These are phyloP conservation scores for Eciton burchellii DNA, from an alignment of 1,140 invertebrate genomes.

Conservation along the genomic window DNA sequence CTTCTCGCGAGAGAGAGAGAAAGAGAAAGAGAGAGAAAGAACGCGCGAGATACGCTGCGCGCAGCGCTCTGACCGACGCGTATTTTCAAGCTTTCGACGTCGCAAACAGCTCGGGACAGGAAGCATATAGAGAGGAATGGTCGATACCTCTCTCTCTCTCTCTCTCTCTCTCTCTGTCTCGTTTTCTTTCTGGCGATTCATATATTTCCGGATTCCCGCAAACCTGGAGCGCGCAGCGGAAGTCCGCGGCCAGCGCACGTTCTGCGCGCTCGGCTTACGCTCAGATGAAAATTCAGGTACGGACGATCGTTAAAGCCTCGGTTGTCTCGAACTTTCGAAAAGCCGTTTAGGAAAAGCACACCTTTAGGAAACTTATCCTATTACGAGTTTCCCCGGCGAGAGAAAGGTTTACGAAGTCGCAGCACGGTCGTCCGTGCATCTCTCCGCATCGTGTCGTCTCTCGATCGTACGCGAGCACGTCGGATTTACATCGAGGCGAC, in stretches of 20 bases:
- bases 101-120: background rate
- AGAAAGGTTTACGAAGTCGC: constrained; percentile 58
- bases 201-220: background rate
- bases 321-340: constrained; percentile 72
- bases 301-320: constrained; percentile 50
- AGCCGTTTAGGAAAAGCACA: constrained; percentile 74
- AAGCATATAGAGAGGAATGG: no score
- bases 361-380: constrained; percentile 75
- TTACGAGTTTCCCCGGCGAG: constrained; percentile 70
- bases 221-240: constrained; percentile 21
- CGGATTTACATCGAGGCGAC: constrained; percentile 20
- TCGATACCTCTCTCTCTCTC: no score
- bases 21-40: no score
- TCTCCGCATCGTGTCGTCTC: background rate
- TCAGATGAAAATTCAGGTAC: constrained; percentile 60
- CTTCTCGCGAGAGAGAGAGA: background rate
- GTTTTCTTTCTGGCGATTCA: constrained; percentile 26
- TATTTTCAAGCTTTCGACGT: constrained; percentile 9
- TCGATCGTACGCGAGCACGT: constrained; percentile 12
- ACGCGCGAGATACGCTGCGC: background rate
- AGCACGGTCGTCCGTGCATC: constrained; percentile 36
- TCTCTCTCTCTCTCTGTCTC: no score
- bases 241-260: constrained; percentile 6
- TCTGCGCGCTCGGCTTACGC: constrained; percentile 46
- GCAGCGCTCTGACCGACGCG: constrained; percentile 11